phyloP scores from a whole-genome alignment of 2,797 vertebrate genomes.

The Sternarchorhynchus goeldii region DNA sequence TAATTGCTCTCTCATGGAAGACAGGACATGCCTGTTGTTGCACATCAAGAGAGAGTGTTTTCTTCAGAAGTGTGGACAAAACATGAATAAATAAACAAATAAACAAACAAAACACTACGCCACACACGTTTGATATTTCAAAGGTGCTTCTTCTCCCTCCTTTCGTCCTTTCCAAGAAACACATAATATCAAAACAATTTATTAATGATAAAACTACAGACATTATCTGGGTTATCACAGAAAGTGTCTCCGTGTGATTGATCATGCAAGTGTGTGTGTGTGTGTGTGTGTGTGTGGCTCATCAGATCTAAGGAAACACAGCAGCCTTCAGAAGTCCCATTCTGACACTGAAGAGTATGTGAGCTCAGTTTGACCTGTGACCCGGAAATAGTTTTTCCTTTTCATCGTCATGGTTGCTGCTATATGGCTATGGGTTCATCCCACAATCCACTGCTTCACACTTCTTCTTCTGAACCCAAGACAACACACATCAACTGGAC shows the following conservation, averaged over 20 bases:
- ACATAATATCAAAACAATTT: constrained; percentile 78
- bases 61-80: constrained; percentile 61
- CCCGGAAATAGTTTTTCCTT: constrained; percentile 27
- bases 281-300: constrained; percentile 60
- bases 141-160: constrained; percentile 74
- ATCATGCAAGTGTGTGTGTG: constrained; percentile 56
- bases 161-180: constrained; percentile 76
- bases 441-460: not conserved
- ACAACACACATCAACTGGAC: no score
- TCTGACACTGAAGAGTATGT: constrained; percentile 61
- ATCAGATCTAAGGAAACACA: constrained; percentile 85
- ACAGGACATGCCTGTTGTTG: constrained; percentile 63
- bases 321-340: constrained; percentile 65
- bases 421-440: not conserved
- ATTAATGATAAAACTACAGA: constrained; percentile 73
- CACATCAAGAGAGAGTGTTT: constrained; percentile 72
- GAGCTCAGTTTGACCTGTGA: constrained; percentile 50
- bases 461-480: not conserved
- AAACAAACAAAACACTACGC: constrained; percentile 77
- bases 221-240: constrained; percentile 73
- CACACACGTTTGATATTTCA: constrained; percentile 79
- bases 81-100: constrained; percentile 75
- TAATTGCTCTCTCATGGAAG: constrained; percentile 82
- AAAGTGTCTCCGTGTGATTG: constrained; percentile 76
- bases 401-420: not conserved